Base-by-base conservation (phyloP, 2,888 invertebrate genomes). In the Campoplex capitator region DNA sequence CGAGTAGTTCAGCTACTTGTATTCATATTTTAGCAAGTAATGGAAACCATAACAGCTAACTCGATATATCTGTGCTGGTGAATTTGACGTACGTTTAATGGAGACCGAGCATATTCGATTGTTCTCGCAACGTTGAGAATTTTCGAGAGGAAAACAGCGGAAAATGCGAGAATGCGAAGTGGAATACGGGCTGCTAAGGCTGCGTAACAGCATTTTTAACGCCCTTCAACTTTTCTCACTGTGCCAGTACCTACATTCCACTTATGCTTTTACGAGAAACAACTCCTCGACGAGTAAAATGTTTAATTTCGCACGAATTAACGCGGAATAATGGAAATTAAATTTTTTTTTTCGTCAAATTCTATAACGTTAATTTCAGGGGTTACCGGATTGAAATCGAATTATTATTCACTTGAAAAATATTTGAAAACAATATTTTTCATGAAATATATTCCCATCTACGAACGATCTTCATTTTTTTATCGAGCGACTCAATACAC, bases 141-240 rank as follows among this genome's bases (percentile, higher is more conserved):
- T 23, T 38, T 35, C 13, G 45, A 70, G 8, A 28, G 42, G 28
- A 45, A 70, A 45, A 45, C 45, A 23, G 45, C 32, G 8, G 28
- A 70, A 70, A 70, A 2, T 16, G 70, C 42, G 70, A 45, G 70
- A 42, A 70, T 45, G 45, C 28, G 70, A 16, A 45, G 70, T 28
- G 23, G 11, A 13, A 45, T 45, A 45, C 23, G 23, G 42, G 45
- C 23, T 23, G 68, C 42, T 68, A 23, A 73, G 51, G 51, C 11
- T 54, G 73, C 35, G 73, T 54, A 73, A 73, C 35, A 54, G 35
- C 54, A 18, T 35, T 73, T 73, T 73, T 54, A 9, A 35, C 35
- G 54, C 8, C 54, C 32, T 71, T 71, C 9, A 28, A 45, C 42
- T 18, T 28, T 51, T 71, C 9, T 54, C 35, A 2, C 18, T 54